A percentile compares a stretch with the other conserved stretches of the same genome.
Evolutionary conservation across 2,113 vertebrate species (phyloP).

Genomic region (Amphilophus citrinellus): DNA sequence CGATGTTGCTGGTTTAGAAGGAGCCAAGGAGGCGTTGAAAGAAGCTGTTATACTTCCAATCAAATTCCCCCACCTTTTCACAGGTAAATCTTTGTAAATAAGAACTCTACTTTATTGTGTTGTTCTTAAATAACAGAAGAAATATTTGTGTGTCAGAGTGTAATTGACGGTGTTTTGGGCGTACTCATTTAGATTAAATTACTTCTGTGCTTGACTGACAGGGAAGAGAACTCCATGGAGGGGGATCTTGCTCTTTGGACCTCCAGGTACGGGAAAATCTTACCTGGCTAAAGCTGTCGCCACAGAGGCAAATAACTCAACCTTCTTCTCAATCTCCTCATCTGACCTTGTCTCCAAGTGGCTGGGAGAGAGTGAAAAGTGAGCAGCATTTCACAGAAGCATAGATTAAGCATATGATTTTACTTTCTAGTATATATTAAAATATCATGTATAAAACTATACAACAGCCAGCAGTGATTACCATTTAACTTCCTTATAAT

Average conservation of each 20-base stretch:
- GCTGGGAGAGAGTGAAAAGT: constrained; percentile 99
- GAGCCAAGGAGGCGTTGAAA: constrained; percentile 97
- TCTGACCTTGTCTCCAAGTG: constrained; percentile 98
- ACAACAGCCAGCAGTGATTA: neutral
- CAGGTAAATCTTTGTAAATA: constrained; percentile 79
- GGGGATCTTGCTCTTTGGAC: constrained; percentile 96
- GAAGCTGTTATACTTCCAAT: constrained; percentile 98
- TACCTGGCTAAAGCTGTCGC: constrained; percentile 98
- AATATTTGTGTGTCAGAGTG: neutral
- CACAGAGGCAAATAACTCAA: constrained; percentile 98
- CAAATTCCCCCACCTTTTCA: constrained; percentile 98
- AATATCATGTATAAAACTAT: neutral
- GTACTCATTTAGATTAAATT: neutral
- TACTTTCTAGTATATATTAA: neutral
- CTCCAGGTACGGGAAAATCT: constrained; percentile 98
- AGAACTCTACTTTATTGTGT: neutral
- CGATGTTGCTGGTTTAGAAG: constrained; percentile 95
- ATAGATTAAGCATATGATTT: neutral
- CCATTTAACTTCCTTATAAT: neutral
- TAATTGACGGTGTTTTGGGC: neutral
- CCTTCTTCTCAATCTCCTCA: constrained; percentile 96
- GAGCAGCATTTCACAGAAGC: constrained; percentile 58
- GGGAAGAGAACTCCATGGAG: constrained; percentile 98
- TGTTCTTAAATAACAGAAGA: neutral
- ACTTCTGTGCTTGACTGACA: constrained; percentile 60